Conservation (phyloP, 2,797 vertebrate species). For the Esox lucius region DNA sequence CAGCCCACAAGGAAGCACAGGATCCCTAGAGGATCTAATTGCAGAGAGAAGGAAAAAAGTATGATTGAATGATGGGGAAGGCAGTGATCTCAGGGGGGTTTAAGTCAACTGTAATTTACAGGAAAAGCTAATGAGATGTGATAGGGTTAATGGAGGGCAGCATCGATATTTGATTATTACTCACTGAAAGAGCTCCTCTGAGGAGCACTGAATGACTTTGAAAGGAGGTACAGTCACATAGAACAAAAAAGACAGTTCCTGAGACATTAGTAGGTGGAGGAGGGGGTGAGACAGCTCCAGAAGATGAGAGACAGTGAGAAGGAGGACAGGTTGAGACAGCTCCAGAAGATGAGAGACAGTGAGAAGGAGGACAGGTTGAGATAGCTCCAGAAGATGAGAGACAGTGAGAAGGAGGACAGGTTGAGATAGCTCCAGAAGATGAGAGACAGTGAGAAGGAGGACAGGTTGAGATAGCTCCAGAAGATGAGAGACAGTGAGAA, state of each 20-base stretch:
- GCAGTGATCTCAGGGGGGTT: slow-evolving; percentile 10
- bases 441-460: neutral
- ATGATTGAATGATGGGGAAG: slow-evolving; percentile 1
- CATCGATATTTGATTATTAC: slow-evolving; percentile 19
- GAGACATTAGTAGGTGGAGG: neutral
- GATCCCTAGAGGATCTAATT: neutral
- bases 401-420: neutral
- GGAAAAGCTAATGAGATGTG: slow-evolving; percentile 31
- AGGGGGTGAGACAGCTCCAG: neutral
- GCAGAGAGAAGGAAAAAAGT: slow-evolving; percentile 7
- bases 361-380: neutral
- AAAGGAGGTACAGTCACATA: neutral
- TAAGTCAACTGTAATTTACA: slow-evolving; percentile 27
- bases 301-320: slow-evolving; percentile 2
- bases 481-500: neutral
- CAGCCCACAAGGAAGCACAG: neutral
- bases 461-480: neutral
- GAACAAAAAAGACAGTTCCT: neutral
- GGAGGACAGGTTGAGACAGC: neutral
- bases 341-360: neutral
- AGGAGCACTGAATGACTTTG: neutral
- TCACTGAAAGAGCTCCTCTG: neutral
- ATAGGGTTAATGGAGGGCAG: slow-evolving; percentile 15
- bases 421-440: neutral
- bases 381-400: neutral